Percentiles rank a stretch among this genome's conserved stretches.
These are phyloP conservation scores for Todus mexicanus DNA, from an alignment of 2,797 vertebrate genomes.

Conservation along the genomic window DNA sequence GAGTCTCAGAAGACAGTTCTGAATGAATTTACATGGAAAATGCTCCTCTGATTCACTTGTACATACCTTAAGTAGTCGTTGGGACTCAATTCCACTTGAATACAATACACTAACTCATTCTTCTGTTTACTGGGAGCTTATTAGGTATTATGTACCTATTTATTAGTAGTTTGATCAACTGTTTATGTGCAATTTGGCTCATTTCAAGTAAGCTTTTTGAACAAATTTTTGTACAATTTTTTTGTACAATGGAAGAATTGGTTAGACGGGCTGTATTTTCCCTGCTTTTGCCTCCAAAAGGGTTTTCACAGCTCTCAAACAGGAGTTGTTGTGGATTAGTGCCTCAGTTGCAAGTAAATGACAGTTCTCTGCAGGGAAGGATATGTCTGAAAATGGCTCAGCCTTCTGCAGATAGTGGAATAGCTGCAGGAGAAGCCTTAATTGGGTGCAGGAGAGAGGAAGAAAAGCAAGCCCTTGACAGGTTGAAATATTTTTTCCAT, in stretches of 20 bases:
- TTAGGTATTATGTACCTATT: neutral
- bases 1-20: neutral
- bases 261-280: neutral
- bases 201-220: neutral
- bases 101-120: neutral
- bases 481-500: constrained; percentile 52
- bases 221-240: neutral
- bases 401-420: neutral
- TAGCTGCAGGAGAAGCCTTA: constrained; percentile 49
- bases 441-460: constrained; percentile 7
- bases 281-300: neutral
- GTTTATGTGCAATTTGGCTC: neutral
- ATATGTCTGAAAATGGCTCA: neutral
- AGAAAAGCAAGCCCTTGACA: constrained; percentile 44
- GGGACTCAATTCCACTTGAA: neutral
- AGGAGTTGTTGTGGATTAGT: neutral
- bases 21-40: neutral
- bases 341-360: neutral
- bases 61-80: neutral
- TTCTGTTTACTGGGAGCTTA: neutral
- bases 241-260: neutral
- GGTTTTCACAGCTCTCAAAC: neutral
- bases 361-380: constrained; percentile 28
- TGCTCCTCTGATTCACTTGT: neutral
- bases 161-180: neutral